Evolutionary conservation across 2,888 invertebrate species (phyloP), one percentile per base, ranked within the genome.

Genomic region (Fissipunctia ypsillon): DNA sequence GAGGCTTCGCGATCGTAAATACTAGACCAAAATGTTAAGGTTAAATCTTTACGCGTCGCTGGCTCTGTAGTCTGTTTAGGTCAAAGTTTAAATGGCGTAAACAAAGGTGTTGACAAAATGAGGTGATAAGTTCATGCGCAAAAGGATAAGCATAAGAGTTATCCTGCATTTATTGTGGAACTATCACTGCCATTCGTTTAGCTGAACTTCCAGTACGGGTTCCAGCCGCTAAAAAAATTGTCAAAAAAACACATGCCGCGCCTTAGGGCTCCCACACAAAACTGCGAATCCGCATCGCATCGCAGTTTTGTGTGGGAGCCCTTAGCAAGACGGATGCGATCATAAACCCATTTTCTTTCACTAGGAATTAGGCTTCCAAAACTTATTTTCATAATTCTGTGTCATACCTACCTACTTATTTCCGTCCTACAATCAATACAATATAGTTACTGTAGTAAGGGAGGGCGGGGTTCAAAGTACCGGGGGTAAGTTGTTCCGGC

Each of bases 21-120:
- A 56, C 65, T 45, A 69, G 52, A 74, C 48, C 50, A 57, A 87
- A 83, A 86, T 85, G 87, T 87, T 77, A 87, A 86, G 85, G 87
- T 77, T 75, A 76, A 70, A 71, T 68, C 31, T 78, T 50, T 31
- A 64, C 73, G 60, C 65, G 60, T 71, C 59, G n/a, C 25, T 69
- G 35, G 14, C 43, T 81, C 12, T 65, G n/a, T n/a, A n/a, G n/a
- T n/a, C n/a, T n/a, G 82, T 65, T 77, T 61, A 78, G 57, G 35
- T 57, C 54, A 28, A 57, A 72, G 61, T 72, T 72, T 77, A 69
- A 16, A 38, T 63, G 19, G n/a, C n/a, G 12, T 28, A 45, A 56
- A 43, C 31, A 54, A 52, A 25, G n/a, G 14, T 31, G 31, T 54
- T 52, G 3, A 54, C 14, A 19, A 22, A 54, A 41, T 31, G 16